Conservation (phyloP, 2,888 invertebrate genomes). For the Cryptus viduatorius region DNA sequence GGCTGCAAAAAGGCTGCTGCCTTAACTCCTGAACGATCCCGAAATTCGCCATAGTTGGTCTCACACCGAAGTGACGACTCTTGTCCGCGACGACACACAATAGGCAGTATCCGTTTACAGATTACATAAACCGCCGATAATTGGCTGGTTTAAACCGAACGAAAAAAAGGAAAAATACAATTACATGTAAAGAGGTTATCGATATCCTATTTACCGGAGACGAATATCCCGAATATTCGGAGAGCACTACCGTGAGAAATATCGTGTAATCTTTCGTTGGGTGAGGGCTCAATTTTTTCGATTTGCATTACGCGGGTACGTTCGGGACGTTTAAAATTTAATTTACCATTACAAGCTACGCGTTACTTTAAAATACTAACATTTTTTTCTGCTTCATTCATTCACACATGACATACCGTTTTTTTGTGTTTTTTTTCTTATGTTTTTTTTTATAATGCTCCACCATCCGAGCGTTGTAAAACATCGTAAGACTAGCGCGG, state of each 20-base stretch:
- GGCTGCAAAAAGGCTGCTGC: slow-evolving; percentile 54
- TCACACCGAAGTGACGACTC: slow-evolving; percentile 43
- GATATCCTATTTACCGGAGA: slow-evolving; percentile 44
- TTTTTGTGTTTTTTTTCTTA: slow-evolving; percentile 24
- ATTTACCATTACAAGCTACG: slow-evolving; percentile 58
- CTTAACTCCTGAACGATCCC: slow-evolving; percentile 53
- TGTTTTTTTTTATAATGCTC: slow-evolving; percentile 34
- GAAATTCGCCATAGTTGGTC: slow-evolving; percentile 44
- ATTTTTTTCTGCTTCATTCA: slow-evolving; percentile 39
- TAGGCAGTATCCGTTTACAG: slow-evolving; percentile 65
- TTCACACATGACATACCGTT: slow-evolving; percentile 12
- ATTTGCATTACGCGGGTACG: slow-evolving; percentile 42
- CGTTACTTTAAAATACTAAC: slow-evolving; percentile 66
- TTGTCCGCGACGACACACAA: slow-evolving; percentile 57
- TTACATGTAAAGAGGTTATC: slow-evolving; percentile 38
- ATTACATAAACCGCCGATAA: slow-evolving; percentile 51
- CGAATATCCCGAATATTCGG: slow-evolving; percentile 37
- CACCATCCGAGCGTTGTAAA: slow-evolving; percentile 52
- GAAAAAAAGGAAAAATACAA: slow-evolving; percentile 40
- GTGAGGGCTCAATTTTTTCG: slow-evolving; percentile 33
- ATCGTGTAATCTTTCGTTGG: slow-evolving; percentile 24
- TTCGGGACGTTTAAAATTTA: slow-evolving; percentile 58
- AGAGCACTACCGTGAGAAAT: slow-evolving; percentile 45
- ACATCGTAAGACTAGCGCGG: slow-evolving; percentile 64
- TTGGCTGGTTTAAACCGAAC: slow-evolving; percentile 43